Conservation (phyloP, 1,140 invertebrate species). For the Orius insidiosus region DNA sequence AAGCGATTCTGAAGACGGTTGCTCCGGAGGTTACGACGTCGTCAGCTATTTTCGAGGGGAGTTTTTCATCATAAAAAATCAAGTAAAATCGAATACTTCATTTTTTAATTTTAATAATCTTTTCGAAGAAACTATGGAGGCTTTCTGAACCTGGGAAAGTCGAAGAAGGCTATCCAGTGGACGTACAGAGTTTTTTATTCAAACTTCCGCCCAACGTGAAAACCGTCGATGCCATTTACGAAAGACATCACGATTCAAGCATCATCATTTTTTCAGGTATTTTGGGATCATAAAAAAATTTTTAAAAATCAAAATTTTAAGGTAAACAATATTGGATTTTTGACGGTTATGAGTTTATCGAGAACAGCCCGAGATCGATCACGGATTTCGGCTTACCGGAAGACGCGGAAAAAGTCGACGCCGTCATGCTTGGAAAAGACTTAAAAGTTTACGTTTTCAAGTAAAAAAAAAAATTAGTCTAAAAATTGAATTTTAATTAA, state of each 20-base stretch:
- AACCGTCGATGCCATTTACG: slow-evolving; percentile 56
- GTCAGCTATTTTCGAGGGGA: slow-evolving; percentile 26
- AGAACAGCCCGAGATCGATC: slow-evolving; percentile 35
- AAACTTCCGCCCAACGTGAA: slow-evolving; percentile 37
- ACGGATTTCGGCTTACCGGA: slow-evolving; percentile 41
- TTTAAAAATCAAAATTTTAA: slow-evolving; percentile 20
- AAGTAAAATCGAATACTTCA: slow-evolving; percentile 27
- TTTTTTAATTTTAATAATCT: background rate
- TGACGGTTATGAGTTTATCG: slow-evolving; percentile 33
- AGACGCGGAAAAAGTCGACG: slow-evolving; percentile 44
- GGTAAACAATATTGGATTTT: slow-evolving; percentile 50
- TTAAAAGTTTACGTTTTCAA: slow-evolving; percentile 34
- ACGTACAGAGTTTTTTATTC: slow-evolving; percentile 37
- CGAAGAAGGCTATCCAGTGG: slow-evolving; percentile 40
- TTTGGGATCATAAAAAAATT: background rate
- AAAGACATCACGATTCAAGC: slow-evolving; percentile 43
- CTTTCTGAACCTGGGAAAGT: slow-evolving; percentile 31
- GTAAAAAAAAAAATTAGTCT: slow-evolving; percentile 21
- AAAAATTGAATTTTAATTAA: slow-evolving; percentile 1
- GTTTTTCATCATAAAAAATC: slow-evolving; percentile 55
- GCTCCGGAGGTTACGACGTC: slow-evolving; percentile 16
- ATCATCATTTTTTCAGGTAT: slow-evolving; percentile 58
- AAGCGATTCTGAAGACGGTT: slow-evolving; percentile 4
- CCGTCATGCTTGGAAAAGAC: slow-evolving; percentile 39
- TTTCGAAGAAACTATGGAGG: slow-evolving; percentile 40